Conservation (phyloP, 2,797 vertebrate species). For the Sphenopsis melanotis region DNA sequence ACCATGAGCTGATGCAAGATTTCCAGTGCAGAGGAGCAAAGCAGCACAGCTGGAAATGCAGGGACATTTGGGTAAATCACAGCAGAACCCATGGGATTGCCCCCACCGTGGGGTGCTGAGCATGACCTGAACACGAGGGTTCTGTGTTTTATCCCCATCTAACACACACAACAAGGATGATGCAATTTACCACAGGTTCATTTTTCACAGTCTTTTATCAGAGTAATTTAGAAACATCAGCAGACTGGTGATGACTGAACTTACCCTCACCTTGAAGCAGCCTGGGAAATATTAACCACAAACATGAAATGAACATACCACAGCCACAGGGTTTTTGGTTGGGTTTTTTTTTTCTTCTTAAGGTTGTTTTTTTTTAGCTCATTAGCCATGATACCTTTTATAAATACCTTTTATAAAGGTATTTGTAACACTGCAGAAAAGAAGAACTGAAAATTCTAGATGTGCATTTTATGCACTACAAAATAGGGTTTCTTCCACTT, state of each 20-base stretch:
- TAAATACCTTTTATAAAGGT: not conserved
- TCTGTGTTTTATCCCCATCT: not conserved
- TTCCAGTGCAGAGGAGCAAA: not conserved
- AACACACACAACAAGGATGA: not conserved
- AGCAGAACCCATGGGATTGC: not conserved
- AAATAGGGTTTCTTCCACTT: not conserved
- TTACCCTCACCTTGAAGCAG: not conserved
- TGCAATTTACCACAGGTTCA: not conserved
- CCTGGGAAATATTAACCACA: slow-evolving; percentile 46
- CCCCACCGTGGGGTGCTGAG: not conserved
- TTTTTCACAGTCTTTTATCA: not conserved
- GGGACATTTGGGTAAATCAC: fast-evolving
- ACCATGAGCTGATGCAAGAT: not conserved
- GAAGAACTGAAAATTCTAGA: slow-evolving; percentile 11
- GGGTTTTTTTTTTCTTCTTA: not conserved
- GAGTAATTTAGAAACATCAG: slow-evolving; percentile 11
- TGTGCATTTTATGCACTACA: not conserved
- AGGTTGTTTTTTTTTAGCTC: not conserved
- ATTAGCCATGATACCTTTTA: not conserved
- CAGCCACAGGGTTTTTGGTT: not conserved
- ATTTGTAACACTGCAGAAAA: not conserved
- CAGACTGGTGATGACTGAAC: not conserved
- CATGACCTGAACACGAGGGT: fast-evolving
- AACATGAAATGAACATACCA: not conserved
- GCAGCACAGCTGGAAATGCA: fast-evolving